These are phyloP conservation scores for Reinhardtius hippoglossoides DNA, from an alignment of 2,113 vertebrate species.

Conservation along the genomic window DNA sequence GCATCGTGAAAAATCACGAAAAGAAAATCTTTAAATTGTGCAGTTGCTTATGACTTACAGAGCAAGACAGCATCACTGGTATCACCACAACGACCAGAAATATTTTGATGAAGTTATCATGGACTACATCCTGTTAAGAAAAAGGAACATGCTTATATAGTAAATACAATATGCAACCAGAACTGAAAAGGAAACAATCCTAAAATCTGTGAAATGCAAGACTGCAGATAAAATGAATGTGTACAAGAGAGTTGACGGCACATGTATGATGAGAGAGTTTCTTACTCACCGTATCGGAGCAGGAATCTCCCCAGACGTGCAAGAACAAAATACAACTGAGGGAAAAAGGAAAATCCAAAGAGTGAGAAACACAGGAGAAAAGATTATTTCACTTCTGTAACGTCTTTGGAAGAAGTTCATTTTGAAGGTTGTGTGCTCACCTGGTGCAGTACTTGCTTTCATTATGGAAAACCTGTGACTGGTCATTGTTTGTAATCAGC, in stretches of 20 bases:
- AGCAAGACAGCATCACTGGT: constrained; percentile 77
- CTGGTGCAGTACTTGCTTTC: constrained; percentile 68
- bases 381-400: background rate
- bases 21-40: background rate
- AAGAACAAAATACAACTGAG: constrained; percentile 81
- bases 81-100: constrained; percentile 74
- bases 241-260: background rate
- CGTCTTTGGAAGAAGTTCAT: background rate
- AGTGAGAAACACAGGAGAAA: background rate
- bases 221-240: background rate
- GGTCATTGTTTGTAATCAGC: background rate
- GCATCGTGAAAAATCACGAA: background rate
- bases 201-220: background rate
- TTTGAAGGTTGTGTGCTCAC: constrained; percentile 43
- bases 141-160: background rate
- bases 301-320: constrained; percentile 63
- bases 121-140: constrained; percentile 50
- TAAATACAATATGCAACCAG: background rate
- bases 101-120: constrained; percentile 52
- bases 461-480: fast-evolving
- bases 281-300: constrained; percentile 65
- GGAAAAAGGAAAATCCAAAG: constrained; percentile 20
- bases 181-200: background rate
- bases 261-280: background rate
- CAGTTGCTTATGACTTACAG: constrained; percentile 66